A percentile compares a stretch with the other conserved stretches of the same genome.
Conservation (phyloP, 35 echinoderm and acorn worm species). For the Chiridota heheva region DNA sequence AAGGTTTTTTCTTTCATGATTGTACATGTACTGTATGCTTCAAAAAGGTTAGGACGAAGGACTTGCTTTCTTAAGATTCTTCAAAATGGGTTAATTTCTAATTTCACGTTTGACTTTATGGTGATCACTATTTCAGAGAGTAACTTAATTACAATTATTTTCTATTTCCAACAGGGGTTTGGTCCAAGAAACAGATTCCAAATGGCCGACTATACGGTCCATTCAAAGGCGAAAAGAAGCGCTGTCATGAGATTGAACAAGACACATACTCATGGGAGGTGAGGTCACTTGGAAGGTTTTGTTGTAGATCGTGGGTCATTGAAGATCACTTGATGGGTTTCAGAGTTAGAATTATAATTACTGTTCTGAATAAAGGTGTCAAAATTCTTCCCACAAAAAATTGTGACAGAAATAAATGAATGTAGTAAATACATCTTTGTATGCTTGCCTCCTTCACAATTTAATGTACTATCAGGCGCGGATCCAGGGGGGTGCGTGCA, state of each 20-base stretch:
- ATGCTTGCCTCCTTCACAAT: background rate
- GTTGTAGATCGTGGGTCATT: background rate
- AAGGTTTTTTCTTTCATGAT: no score
- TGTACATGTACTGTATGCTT: no score
- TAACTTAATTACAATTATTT: background rate
- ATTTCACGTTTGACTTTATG: no score
- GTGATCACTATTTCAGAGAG: no score
- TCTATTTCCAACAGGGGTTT: constrained; percentile 50
- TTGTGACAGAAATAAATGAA: background rate
- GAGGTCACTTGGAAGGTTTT: background rate
- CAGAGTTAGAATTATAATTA: background rate
- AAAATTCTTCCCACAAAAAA: no score
- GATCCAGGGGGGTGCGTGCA: background rate
- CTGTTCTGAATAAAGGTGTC: no score
- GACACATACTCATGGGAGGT: constrained; percentile 86
- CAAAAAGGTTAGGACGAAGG: no score
- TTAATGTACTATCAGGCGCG: background rate
- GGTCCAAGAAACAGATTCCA: constrained; percentile 49
- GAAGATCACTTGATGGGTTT: background rate
- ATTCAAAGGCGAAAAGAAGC: constrained; percentile 61
- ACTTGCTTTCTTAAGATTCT: no score
- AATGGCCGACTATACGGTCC: constrained; percentile 67
- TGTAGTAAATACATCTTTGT: background rate
- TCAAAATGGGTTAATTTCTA: no score
- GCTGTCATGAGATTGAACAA: constrained; percentile 47